These are phyloP conservation scores for Larimichthys crocea DNA, from an alignment of 2,113 vertebrate species.

Conservation along the genomic window DNA sequence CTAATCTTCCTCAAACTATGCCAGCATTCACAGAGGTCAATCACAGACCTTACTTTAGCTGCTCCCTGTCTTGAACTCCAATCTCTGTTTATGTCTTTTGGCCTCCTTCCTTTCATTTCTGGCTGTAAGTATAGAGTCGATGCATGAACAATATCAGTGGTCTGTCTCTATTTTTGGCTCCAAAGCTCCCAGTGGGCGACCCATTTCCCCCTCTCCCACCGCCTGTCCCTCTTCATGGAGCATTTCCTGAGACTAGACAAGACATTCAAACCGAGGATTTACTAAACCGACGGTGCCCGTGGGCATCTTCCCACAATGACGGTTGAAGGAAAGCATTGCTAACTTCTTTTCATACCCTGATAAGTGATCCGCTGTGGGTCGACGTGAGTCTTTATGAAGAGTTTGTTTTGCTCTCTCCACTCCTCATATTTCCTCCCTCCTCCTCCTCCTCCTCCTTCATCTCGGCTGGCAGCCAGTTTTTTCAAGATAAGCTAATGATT, in stretches of 20 bases:
- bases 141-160: conserved; percentile 33
- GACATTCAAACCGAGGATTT: neutral
- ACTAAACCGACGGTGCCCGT: too few relatives aligned
- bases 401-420: neutral
- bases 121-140: conserved; percentile 7
- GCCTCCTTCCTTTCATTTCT: neutral
- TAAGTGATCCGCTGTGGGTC: neutral
- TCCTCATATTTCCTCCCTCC: too few relatives aligned
- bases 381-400: neutral
- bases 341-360: neutral
- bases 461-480: neutral
- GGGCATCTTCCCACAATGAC: neutral
- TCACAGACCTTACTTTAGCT: neutral
- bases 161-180: conserved; percentile 59
- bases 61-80: neutral
- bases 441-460: neutral
- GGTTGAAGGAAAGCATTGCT: neutral
- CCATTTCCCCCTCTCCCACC: conserved; percentile 45
- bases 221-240: neutral
- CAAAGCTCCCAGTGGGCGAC: conserved; percentile 53
- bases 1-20: neutral
- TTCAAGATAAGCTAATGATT: conserved; percentile 36
- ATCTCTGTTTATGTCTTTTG: neutral
- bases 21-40: neutral
- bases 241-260: conserved; percentile 1